Conservation (phyloP, 2,113 vertebrate species). For the Paramormyrops kingsleyae region DNA sequence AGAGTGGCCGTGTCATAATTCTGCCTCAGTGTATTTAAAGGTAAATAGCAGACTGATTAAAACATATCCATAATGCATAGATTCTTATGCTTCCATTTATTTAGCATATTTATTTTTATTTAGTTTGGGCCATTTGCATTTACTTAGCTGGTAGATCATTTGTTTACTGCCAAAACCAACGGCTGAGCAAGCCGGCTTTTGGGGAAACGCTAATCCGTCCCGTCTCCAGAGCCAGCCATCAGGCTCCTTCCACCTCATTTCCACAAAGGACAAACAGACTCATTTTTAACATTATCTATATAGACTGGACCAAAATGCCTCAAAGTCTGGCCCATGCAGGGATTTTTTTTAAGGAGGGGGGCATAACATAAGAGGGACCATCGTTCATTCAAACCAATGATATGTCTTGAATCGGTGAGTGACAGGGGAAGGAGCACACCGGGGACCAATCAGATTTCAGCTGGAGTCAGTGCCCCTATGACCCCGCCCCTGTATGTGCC, state of each 20-base stretch:
- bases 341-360: not conserved
- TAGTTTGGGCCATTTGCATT: not conserved
- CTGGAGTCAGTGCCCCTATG: not conserved
- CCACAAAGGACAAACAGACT: not conserved
- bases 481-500: not conserved
- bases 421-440: not conserved
- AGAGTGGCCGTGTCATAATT: not conserved
- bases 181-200: not conserved
- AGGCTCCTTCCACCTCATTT: not conserved
- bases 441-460: not conserved
- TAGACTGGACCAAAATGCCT: not conserved
- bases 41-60: slow-evolving; percentile 1
- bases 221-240: not conserved
- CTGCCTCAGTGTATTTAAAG: not conserved
- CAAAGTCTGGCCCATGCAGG: not conserved
- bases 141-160: not conserved
- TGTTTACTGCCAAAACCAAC: not conserved
- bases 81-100: not conserved
- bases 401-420: not conserved
- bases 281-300: not conserved
- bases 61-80: not conserved
- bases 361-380: not conserved
- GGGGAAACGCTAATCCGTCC: not conserved
- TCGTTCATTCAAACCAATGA: not conserved
- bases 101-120: not conserved